A percentile compares a stretch with the other conserved stretches of the same genome.
phyloP scores from a whole-genome alignment of 1,140 invertebrate species.

The Drosophila tsacasi region DNA sequence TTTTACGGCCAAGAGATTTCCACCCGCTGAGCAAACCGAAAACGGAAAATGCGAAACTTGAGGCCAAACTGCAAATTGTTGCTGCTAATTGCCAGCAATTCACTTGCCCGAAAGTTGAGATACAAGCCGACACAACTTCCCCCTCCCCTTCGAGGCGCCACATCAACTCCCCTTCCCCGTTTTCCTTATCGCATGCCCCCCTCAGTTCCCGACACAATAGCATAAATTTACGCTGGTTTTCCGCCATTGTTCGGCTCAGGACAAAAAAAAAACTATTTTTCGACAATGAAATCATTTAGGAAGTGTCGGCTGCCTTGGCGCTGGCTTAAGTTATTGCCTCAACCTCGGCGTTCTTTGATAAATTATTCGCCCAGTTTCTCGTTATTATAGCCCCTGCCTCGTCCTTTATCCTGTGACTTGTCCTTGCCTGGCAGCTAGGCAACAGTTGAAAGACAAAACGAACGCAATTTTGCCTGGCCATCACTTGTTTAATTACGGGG shows the following conservation, averaged over 20 bases:
- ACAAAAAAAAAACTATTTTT: constrained; percentile 66
- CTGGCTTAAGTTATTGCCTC: constrained; percentile 57
- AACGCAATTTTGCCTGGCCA: constrained; percentile 18
- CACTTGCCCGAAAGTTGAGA: constrained; percentile 54
- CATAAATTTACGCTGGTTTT: constrained; percentile 48
- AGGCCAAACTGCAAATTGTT: constrained; percentile 80
- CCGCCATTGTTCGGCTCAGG: constrained; percentile 44
- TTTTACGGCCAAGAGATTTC: constrained; percentile 10
- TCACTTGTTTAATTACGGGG: constrained; percentile 50
- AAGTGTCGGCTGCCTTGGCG: constrained; percentile 61
- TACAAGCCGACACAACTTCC: constrained; percentile 18
- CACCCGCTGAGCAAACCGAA: constrained; percentile 22
- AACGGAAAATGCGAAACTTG: constrained; percentile 56
- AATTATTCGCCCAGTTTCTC: constrained; percentile 58
- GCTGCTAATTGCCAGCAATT: constrained; percentile 78
- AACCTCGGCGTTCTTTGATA: constrained; percentile 72
- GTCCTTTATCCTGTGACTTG: neutral
- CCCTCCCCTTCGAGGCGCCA: too few species aligned
- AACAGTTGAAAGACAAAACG: constrained; percentile 48
- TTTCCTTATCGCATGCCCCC: constrained; percentile 1
- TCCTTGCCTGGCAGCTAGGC: constrained; percentile 25
- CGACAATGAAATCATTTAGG: constrained; percentile 78
- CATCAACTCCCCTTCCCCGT: too few species aligned
- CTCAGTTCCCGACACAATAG: constrained; percentile 21
- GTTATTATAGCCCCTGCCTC: constrained; percentile 10